Conservation (phyloP, 2,888 invertebrate genomes). For the Limenitis camilla region DNA sequence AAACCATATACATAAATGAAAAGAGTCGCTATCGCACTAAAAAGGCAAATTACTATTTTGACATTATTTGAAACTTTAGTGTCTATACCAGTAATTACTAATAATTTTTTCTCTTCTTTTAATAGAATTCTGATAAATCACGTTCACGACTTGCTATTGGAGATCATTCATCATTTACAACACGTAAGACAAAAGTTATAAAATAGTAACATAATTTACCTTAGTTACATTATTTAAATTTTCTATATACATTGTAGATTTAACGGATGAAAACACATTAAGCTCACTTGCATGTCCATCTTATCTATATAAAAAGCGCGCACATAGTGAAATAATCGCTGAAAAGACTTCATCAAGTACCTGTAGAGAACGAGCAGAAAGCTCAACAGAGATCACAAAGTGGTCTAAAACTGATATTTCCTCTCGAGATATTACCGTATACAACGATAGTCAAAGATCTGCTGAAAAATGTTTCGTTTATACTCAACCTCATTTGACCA, state of each 20-base stretch:
- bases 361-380: constrained; percentile 10
- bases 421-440: constrained; percentile 30
- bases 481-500: constrained; percentile 44
- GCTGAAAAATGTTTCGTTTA: constrained; percentile 53
- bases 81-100: background rate
- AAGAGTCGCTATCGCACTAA: constrained; percentile 44
- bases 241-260: constrained; percentile 34
- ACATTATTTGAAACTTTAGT: background rate
- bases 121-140: constrained; percentile 49
- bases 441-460: constrained; percentile 36
- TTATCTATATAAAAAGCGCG: constrained; percentile 24
- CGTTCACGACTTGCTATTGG: constrained; percentile 55
- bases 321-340: constrained; percentile 32
- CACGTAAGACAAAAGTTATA: constrained; percentile 38
- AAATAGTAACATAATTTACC: background rate
- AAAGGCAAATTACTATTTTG: constrained; percentile 37
- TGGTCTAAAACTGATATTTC: constrained; percentile 33
- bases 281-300: constrained; percentile 35
- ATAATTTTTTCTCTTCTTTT: background rate
- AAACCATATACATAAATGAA: constrained; percentile 56
- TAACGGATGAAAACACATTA: constrained; percentile 38
- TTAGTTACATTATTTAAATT: background rate
- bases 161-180: constrained; percentile 54
- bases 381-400: constrained; percentile 32
- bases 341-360: constrained; percentile 34